Base-by-base conservation (phyloP, 1,140 invertebrate genomes). In the Orius insidiosus region DNA sequence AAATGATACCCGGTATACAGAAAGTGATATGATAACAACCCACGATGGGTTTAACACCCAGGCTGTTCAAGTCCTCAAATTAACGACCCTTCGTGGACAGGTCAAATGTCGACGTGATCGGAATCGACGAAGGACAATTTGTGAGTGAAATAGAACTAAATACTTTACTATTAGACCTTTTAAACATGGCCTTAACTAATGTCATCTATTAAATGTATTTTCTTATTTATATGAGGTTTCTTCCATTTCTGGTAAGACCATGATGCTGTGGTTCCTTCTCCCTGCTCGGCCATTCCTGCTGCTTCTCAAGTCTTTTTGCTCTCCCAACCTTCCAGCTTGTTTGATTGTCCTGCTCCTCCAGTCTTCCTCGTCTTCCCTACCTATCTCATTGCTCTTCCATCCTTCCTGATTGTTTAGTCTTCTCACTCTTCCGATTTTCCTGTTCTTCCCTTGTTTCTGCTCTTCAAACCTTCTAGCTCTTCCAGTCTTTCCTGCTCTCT, bases 81-180 rank as follows among this genome's bases (percentile, higher is more conserved):
- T 73, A 6, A 48, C 51, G 19, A 40, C 50, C 11, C 30, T 51
- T 8, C 7, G 33, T 19, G 60, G 65, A 3, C 43, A 56, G 19
- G 39, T 24, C 0, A 32, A 40, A 64, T 9, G 65, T 63, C 55
- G 67, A 71, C 52, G 70, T 78, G 6, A 70, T 78, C 55, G 75
- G 75, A 2, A 71, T 78, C 50, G 75, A 78, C 56, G 75, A 78
- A 58, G 75, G 74, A 46, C 75, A 78, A 53, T 78, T 78, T 66
- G 55, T 56, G 50, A 56, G 55, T 54, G 36, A 7, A 37, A 8
- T 41, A 13, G 13, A 38, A 6, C 36, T 14, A 14, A 13, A 38
- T 13, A 7, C 6, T 5, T 14, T 7, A 7, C 36, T 6, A 8
- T 6, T 13, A 38, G 36, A 38, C 13, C 6, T 38, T 33, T 33